Base-by-base conservation (phyloP, 1,140 invertebrate genomes). In the Asobara japonica region DNA sequence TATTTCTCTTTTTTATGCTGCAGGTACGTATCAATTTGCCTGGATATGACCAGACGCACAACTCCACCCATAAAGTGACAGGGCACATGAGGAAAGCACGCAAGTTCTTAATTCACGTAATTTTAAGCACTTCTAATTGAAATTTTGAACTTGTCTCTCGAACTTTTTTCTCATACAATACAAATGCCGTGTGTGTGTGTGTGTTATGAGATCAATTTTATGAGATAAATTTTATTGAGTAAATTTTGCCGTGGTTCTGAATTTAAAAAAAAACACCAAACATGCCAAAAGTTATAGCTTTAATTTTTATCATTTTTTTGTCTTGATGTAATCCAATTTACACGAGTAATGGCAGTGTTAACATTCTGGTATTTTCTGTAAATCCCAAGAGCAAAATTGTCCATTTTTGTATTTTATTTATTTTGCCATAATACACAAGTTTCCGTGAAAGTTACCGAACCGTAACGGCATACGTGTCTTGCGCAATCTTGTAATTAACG, bases 381-480 rank as follows among this genome's bases (percentile, higher is more conserved):
- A 16, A 45, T 45, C 41, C 18, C 18, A 16, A 16, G n/a, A 16
- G 18, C n/a, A 45, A 45, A 45, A 45, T 45, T 45, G 41, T 45
- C 41, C n/a, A 45, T 45, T 45, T 45, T 41, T 45, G n/a, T n/a
- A n/a, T n/a, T n/a, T n/a, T n/a, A n/a, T n/a, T n/a, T n/a, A n/a
- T 45, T 13, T 16, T 7, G 13, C 13, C 41, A 45, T 45, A 16
- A 45, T 45, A 66, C 41, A 66, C 45, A 25, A 72, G 51, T 72
- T 72, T 72, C 61, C 70, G 70, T 66, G 70, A 72, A 72, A 72
- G 70, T 72, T 72, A 72, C 62, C 70, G 62, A 72, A 72, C 61
- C 41, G 41, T 45, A 45, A 45, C 41, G n/a, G 7, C 41, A 45
- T 16, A 45, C n/a, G 18, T 16, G 36, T 60, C 20, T 60, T 25